Conservation (phyloP, 2,113 vertebrate genomes). For the Synodontis membranacea region DNA sequence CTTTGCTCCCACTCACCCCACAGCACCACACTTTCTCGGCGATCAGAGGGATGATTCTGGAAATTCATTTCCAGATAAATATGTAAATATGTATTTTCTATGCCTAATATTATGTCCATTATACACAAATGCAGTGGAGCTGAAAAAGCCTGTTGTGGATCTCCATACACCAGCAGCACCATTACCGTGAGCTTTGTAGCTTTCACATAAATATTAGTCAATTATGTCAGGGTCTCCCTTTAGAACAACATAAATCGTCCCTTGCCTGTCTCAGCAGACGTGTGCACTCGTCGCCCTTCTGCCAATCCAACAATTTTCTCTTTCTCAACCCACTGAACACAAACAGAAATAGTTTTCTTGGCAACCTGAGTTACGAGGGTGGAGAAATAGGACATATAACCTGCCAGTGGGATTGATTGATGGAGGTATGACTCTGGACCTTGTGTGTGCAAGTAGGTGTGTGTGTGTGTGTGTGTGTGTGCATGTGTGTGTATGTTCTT, state of each 20-base stretch:
- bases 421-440: slow-evolving; percentile 13
- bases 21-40: slow-evolving; percentile 8
- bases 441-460: too few species aligned
- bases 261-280: not conserved
- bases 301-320: slow-evolving; percentile 18
- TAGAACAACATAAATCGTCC: not conserved
- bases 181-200: not conserved
- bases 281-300: not conserved
- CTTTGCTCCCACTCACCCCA: not conserved
- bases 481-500: not conserved
- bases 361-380: slow-evolving; percentile 31
- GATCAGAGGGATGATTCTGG: slow-evolving; percentile 40
- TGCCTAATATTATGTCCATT: slow-evolving; percentile 36
- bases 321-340: slow-evolving; percentile 49
- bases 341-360: slow-evolving; percentile 52
- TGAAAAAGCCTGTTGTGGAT: slow-evolving; percentile 33
- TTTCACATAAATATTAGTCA: slow-evolving; percentile 1
- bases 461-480: slow-evolving; percentile 33
- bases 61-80: slow-evolving; percentile 50
- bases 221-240: not conserved
- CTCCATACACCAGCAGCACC: not conserved
- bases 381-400: slow-evolving; percentile 42
- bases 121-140: slow-evolving; percentile 28
- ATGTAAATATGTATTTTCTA: slow-evolving; percentile 41
- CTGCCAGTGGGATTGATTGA: slow-evolving; percentile 50